These are phyloP conservation scores for Atethmia centrago DNA, from an alignment of 2,888 invertebrate species.

Conservation along the genomic window DNA sequence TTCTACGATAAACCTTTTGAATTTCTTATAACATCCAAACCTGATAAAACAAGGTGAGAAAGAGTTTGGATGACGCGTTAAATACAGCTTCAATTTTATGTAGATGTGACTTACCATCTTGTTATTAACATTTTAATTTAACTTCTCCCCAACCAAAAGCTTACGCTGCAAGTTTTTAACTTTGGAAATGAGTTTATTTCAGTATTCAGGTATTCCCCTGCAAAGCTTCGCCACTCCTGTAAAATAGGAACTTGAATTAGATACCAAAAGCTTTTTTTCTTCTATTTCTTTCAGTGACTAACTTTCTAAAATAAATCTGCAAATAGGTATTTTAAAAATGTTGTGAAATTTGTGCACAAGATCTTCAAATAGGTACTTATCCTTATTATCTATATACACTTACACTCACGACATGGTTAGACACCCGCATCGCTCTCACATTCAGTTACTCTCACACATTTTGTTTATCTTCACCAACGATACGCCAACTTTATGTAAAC, in stretches of 20 bases:
- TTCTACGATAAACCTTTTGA: constrained; percentile 75
- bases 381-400: constrained; percentile 6
- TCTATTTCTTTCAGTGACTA: constrained; percentile 73
- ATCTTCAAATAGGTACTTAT: constrained; percentile 49
- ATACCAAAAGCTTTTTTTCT: constrained; percentile 66
- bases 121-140: constrained; percentile 65
- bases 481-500: constrained; percentile 26
- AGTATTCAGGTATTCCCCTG: constrained; percentile 68
- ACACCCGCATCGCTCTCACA: constrained; percentile 15
- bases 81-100: constrained; percentile 75
- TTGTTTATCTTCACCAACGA: constrained; percentile 16
- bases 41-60: constrained; percentile 82
- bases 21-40: constrained; percentile 70
- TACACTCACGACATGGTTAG: constrained; percentile 12
- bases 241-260: constrained; percentile 65
- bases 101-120: constrained; percentile 66
- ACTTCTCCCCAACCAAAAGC: constrained; percentile 66
- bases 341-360: constrained; percentile 33
- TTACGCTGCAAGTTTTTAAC: constrained; percentile 70
- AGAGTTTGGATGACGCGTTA: constrained; percentile 76
- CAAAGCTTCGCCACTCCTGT: constrained; percentile 78
- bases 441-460: constrained; percentile 29
- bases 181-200: constrained; percentile 65
- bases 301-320: constrained; percentile 66
- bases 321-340: constrained; percentile 38